A percentile compares a stretch with the other conserved stretches of the same genome.
Evolutionary conservation across 2,797 vertebrate genomes (phyloP).

Genomic region (Cynopterus sphinx): DNA sequence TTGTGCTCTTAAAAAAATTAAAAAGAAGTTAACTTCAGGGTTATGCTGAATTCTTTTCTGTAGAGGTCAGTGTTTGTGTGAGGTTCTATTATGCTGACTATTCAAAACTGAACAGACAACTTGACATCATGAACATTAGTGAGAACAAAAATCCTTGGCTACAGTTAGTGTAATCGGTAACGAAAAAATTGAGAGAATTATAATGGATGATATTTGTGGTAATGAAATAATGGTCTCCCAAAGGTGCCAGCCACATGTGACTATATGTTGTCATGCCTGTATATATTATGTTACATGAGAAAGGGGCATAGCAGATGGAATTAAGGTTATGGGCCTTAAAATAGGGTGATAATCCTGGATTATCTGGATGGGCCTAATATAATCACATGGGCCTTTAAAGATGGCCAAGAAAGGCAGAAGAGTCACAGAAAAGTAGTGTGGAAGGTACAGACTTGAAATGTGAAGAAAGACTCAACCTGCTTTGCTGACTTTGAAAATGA

Average conservation of each 20-base stretch:
- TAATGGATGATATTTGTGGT: background rate
- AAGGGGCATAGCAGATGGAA: background rate
- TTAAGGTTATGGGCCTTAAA: background rate
- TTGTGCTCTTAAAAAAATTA: too few species aligned
- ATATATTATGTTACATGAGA: background rate
- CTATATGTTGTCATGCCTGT: background rate
- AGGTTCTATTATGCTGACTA: background rate
- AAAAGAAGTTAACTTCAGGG: background rate
- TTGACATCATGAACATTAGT: background rate
- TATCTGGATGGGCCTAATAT: background rate
- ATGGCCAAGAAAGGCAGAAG: background rate
- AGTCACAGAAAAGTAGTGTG: background rate
- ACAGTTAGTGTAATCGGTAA: background rate
- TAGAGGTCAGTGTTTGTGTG: background rate
- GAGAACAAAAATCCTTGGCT: background rate
- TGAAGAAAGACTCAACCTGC: background rate
- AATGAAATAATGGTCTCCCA: background rate
- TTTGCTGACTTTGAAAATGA: background rate
- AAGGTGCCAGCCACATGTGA: background rate
- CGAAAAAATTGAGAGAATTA: background rate
- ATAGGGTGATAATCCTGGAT: background rate
- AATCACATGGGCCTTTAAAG: background rate
- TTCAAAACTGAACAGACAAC: background rate
- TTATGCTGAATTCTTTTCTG: background rate
- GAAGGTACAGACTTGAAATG: background rate